phyloP scores from a whole-genome alignment of 1,140 invertebrate species.

The Heterodera schachtii region DNA sequence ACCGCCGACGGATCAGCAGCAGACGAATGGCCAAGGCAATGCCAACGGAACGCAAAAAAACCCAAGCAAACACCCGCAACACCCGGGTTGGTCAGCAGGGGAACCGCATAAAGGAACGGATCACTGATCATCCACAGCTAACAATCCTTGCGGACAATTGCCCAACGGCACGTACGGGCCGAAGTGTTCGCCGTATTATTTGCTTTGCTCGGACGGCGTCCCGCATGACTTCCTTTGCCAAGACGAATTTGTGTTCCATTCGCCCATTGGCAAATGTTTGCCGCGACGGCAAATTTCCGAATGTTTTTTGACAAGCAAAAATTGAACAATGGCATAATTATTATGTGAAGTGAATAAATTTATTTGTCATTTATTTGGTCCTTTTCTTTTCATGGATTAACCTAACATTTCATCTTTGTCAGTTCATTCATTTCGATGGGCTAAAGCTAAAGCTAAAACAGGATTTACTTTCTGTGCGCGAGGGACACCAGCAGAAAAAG shows the following conservation, averaged over 20 bases:
- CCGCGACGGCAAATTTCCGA: not conserved
- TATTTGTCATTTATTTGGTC: no score
- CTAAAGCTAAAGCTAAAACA: no score
- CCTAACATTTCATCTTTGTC: no score
- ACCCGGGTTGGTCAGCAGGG: not conserved
- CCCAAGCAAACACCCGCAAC: not conserved
- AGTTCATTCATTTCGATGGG: no score
- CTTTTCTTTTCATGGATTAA: no score
- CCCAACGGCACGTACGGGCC: conserved; percentile 25
- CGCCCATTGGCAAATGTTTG: conserved; percentile 9
- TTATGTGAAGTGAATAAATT: no score
- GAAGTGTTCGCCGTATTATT: conserved; percentile 25
- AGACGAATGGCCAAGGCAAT: not conserved
- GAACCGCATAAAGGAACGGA: no score
- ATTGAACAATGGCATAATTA: no score
- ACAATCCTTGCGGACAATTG: conserved; percentile 15
- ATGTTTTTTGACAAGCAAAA: not conserved
- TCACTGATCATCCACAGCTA: not conserved
- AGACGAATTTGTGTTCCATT: conserved; percentile 12
- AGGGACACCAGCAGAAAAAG: no score
- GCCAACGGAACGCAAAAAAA: not conserved
- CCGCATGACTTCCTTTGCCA: conserved; percentile 18
- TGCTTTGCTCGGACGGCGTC: conserved; percentile 1
- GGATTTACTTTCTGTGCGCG: no score
- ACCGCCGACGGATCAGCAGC: not conserved